Evolutionary conservation across 2,797 vertebrate species (phyloP), one percentile per base, ranked within the genome.

Genomic region (Merluccius polli): DNA sequence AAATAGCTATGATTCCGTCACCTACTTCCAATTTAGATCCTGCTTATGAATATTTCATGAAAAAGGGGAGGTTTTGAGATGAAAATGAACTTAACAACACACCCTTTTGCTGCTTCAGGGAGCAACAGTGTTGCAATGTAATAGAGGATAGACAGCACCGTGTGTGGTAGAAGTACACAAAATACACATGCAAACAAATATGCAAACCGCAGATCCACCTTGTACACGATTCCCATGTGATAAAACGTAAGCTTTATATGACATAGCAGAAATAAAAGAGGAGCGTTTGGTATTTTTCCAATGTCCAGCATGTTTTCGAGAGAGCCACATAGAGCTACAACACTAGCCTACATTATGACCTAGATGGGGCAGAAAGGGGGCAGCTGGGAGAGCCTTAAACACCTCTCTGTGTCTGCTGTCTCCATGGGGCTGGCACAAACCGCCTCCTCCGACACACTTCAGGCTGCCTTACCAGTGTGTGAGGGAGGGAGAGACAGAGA

Each of bases 321-420:
- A 32, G 67, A 4, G 67, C 27, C 67, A 68, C 65, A 27, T 27
- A 67, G 24, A 67, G 70, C 38, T 77, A 79, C 68, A 87, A 81
- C 79, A 48, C 65, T 75, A 89, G 84, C 89, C 86, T 89, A 89
- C 84, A 91, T 87, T 88, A 75, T 92, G 89, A 92, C 91, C 89
- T 87, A 90, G 77, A 92, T 90, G 86, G 76, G 52, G 59, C 85
- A 77, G 88, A 88, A 89, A 73, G 69, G 84, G 87, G 86, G 74
- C 85, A 88, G 81, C 0, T 16, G 75, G 32, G 7, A 89, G 85
- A 89, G 85, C 83, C 86, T 86, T 90, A 88, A 90, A 88, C 87
- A 88, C 87, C 85, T 81, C 82, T 87, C 83, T 86, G 73, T 78
- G 80, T 85, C 83, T 86, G 73, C 78, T 71, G 82, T 86, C 85